A percentile compares a stretch with the other conserved stretches of the same genome.
Conservation (phyloP, 2,113 vertebrate species). For the Macroglossus sobrinus region DNA sequence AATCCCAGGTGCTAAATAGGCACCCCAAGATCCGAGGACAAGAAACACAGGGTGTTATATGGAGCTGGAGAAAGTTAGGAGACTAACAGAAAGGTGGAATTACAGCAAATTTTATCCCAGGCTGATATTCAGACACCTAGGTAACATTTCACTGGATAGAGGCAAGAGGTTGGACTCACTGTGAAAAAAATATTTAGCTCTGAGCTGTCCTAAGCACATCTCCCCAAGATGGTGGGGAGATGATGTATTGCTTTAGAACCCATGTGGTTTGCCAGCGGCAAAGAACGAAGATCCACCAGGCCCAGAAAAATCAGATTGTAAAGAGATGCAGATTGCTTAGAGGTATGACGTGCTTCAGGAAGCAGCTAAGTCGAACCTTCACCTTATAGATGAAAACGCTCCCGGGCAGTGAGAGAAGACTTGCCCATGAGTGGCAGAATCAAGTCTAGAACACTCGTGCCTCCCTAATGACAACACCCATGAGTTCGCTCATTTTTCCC, state of each 20-base stretch:
- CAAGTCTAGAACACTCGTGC: not conserved
- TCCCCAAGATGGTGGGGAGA: not conserved
- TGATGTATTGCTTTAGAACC: not conserved
- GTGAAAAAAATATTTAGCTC: not conserved
- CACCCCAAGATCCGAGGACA: not conserved
- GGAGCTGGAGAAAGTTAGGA: not conserved
- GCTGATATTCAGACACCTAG: not conserved
- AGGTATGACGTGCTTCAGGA: not conserved
- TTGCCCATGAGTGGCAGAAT: not conserved
- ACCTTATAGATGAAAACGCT: not conserved
- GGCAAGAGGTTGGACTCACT: not conserved
- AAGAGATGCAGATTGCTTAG: not conserved
- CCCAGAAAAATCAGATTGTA: not conserved
- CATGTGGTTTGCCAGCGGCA: fast-evolving
- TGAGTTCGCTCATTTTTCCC: not conserved
- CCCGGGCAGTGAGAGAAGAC: not conserved
- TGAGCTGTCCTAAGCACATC: not conserved
- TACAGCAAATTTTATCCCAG: not conserved
- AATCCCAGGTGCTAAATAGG: not conserved
- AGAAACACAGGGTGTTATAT: not conserved
- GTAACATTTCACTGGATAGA: not conserved
- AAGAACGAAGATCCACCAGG: not conserved
- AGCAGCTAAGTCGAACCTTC: not conserved
- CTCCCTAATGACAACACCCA: not conserved
- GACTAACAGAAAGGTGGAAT: not conserved